These are phyloP conservation scores for Ormia ochracea DNA, from an alignment of 2,888 invertebrate species.

Conservation along the genomic window DNA sequence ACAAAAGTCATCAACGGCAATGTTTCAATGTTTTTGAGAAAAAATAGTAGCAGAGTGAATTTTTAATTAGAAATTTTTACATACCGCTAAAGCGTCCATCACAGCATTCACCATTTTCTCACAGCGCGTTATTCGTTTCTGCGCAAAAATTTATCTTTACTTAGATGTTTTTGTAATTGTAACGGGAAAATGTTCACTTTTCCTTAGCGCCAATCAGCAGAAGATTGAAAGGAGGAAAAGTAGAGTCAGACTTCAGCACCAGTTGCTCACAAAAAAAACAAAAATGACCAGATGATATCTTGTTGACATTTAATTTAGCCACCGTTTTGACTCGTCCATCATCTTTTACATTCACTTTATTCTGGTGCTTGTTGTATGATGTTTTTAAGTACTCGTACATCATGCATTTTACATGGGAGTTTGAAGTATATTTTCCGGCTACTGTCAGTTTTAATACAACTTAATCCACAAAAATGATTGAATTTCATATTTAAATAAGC, in stretches of 20 bases:
- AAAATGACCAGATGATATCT: constrained; percentile 57
- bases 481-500: constrained; percentile 58
- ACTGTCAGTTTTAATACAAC: constrained; percentile 61
- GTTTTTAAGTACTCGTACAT: constrained; percentile 28
- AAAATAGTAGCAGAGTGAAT: background rate
- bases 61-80: constrained; percentile 60
- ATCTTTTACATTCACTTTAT: constrained; percentile 34
- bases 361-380: constrained; percentile 5
- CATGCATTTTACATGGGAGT: constrained; percentile 11
- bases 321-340: constrained; percentile 41
- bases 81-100: constrained; percentile 77
- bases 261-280: constrained; percentile 19
- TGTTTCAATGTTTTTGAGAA: background rate
- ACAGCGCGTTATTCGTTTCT: constrained; percentile 11
- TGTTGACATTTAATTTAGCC: constrained; percentile 63
- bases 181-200: constrained; percentile 54
- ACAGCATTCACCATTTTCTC: constrained; percentile 76
- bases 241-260: constrained; percentile 22
- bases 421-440: constrained; percentile 49
- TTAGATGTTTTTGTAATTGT: constrained; percentile 26
- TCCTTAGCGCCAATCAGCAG: constrained; percentile 19
- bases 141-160: constrained; percentile 12
- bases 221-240: background rate
- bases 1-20: no score
- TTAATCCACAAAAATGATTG: constrained; percentile 62